phyloP scores from a whole-genome alignment of 2,113 vertebrate species.

The Lutjanus erythropterus region DNA sequence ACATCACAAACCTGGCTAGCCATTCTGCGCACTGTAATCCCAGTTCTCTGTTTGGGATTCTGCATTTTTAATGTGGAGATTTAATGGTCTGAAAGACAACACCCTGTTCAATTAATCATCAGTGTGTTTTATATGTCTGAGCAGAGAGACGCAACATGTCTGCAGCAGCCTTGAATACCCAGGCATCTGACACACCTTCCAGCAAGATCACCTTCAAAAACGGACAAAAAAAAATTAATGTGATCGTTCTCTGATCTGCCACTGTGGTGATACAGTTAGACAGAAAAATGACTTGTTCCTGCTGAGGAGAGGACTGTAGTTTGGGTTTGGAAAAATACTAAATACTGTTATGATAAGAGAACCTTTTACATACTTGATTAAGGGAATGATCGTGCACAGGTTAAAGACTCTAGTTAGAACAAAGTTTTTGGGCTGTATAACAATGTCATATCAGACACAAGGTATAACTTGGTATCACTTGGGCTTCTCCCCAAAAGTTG shows the following conservation, averaged over 20 bases:
- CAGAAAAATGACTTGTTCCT: not conserved
- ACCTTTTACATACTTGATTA: too few relatives aligned
- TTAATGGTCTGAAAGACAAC: slow-evolving; percentile 85
- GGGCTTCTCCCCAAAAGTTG: too few relatives aligned
- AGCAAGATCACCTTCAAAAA: slow-evolving; percentile 1
- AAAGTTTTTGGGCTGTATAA: too few relatives aligned
- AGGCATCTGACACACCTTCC: slow-evolving; percentile 36
- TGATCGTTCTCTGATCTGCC: not conserved
- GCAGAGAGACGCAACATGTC: slow-evolving; percentile 70
- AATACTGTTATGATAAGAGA: too few relatives aligned
- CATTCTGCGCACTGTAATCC: slow-evolving; percentile 78
- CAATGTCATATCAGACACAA: too few relatives aligned
- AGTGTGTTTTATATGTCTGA: slow-evolving; percentile 77
- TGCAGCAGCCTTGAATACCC: slow-evolving; percentile 64
- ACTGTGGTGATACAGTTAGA: not conserved
- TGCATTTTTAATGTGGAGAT: slow-evolving; percentile 88
- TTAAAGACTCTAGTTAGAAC: too few relatives aligned
- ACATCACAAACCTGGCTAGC: not conserved
- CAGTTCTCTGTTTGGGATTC: slow-evolving; percentile 77
- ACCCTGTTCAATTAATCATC: slow-evolving; percentile 88
- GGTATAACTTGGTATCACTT: too few relatives aligned
- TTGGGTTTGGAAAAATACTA: slow-evolving; percentile 1
- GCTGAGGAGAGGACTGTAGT: not conserved
- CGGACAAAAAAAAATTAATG: not conserved
- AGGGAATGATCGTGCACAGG: too few relatives aligned